Evolutionary conservation across 2,888 invertebrate species (phyloP), one percentile per base, ranked within the genome.

Genomic region (Tinea pellionella): DNA sequence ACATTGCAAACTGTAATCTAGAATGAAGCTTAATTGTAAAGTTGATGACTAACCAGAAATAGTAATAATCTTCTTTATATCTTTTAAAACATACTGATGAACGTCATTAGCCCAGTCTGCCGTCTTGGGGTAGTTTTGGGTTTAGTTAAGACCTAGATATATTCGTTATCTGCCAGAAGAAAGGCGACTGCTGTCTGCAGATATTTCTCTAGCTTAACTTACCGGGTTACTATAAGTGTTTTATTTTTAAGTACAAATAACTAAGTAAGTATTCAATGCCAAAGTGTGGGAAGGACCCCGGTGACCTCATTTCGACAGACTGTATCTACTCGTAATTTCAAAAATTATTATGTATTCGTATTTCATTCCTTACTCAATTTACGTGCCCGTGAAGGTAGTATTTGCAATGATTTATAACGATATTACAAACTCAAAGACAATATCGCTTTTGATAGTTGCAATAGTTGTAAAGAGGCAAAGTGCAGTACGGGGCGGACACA

Each of bases 341-440:
- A 9, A 37, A 37, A 37, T 37, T 12, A 9, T 37, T 37, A 37
- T 24, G 41, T 41, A 41, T 53, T 13, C 24, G 19, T 53, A 24
- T 53, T 24, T 53, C 47, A 12, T 53, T 53, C 53, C 53, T 53
- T 53, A 53, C 53, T 53, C 53, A 53, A 53, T 53, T 53, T 53
- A 53, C 24, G 53, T 53, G 53, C 24, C 53, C 53, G 53, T 53
- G 53, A 53, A 53, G 53, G 53, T 53, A 53, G 53, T 53, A 57
- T 57, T 32, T 57, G 57, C 16, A 1, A 3, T 57, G 57, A 57
- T 57, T 57, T 57, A 57, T 57, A 57, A 32, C 57, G 32, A 57
- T 57, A 57, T 32, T 57, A 32, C 32, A 57, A 11, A 57, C 32
- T 57, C 57, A 57, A 57, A 57, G 57, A 57, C 57, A 57, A 57